Percentiles rank a stretch among this genome's conserved stretches.
Conservation (phyloP, 2,113 vertebrate species). For the Cygnus atratus region DNA sequence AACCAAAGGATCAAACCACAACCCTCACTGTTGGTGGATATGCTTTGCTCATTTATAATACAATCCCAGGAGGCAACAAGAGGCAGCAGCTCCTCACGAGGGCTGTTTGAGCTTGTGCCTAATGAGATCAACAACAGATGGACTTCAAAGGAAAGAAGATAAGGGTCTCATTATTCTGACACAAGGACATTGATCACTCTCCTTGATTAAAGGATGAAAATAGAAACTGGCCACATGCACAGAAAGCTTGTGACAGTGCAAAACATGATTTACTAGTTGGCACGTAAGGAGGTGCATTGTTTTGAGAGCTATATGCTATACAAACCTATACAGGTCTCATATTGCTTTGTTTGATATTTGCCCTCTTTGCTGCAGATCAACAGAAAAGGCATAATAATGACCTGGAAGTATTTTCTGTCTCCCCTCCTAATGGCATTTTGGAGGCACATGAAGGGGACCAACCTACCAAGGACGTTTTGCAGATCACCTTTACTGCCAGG, state of each 20-base stretch:
- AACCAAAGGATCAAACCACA: neutral
- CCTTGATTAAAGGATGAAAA: neutral
- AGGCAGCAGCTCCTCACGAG: neutral
- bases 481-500: constrained; percentile 89
- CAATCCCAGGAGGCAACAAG: neutral
- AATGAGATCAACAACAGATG: neutral
- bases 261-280: neutral
- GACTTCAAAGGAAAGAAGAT: neutral
- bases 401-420: constrained; percentile 74
- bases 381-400: neutral
- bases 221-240: neutral
- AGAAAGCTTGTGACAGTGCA: neutral
- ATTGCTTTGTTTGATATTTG: neutral
- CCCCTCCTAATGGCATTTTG: constrained; percentile 79
- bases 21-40: rapidly evolving
- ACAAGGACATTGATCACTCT: neutral
- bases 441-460: constrained; percentile 38
- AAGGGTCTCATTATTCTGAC: neutral
- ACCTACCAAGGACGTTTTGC: constrained; percentile 67
- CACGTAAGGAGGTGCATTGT: neutral
- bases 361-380: constrained; percentile 39
- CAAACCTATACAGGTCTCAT: neutral
- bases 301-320: neutral
- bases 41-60: neutral
- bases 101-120: neutral